A percentile compares a stretch with the other conserved stretches of the same genome.
These are phyloP conservation scores for Chloropsis cyanopogon DNA, from an alignment of 2,113 vertebrate genomes.

Conservation along the genomic window DNA sequence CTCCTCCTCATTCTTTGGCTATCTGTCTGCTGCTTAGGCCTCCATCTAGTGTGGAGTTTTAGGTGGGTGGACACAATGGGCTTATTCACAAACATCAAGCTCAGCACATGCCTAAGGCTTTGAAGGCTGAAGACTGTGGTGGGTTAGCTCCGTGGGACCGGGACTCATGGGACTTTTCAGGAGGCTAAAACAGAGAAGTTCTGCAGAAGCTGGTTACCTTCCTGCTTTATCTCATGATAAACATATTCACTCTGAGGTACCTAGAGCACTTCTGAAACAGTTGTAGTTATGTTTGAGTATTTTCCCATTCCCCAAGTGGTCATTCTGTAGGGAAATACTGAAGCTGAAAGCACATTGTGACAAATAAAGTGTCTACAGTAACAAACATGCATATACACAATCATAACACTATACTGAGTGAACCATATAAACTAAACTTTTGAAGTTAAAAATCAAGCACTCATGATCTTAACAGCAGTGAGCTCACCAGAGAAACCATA, in stretches of 20 bases:
- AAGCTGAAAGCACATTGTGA: background rate
- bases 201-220: background rate
- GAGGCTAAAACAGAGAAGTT: background rate
- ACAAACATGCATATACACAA: background rate
- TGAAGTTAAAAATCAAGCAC: background rate
- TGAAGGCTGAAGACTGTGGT: background rate
- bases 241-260: background rate
- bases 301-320: background rate
- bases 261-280: background rate
- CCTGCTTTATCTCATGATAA: background rate
- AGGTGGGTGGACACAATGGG: conserved; percentile 48
- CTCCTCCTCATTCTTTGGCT: conserved; percentile 54
- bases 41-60: background rate
- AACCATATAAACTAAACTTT: background rate
- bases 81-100: conserved; percentile 34
- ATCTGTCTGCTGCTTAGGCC: conserved; percentile 41
- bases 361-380: background rate
- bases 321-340: background rate
- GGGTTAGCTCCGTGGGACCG: background rate
- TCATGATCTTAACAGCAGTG: background rate
- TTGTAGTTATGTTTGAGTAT: background rate
- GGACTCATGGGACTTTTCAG: background rate
- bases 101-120: conserved; percentile 7
- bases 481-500: background rate
- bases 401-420: background rate